These are phyloP conservation scores for Synergus itoensis DNA, from an alignment of 2,888 invertebrate species.

Conservation along the genomic window DNA sequence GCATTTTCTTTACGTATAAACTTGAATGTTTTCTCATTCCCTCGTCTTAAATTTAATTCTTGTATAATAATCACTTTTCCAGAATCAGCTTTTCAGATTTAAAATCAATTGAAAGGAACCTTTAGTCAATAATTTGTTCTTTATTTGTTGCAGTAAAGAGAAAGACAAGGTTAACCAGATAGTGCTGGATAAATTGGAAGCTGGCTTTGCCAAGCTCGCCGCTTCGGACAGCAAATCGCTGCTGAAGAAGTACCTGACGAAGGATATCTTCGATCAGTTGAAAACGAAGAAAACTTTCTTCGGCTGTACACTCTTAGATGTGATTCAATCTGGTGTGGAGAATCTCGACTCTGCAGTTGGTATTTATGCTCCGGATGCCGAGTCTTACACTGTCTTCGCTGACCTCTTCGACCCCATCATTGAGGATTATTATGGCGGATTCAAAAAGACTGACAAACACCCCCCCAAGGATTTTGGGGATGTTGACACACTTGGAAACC, in stretches of 20 bases:
- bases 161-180: conserved; percentile 94
- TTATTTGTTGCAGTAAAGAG: conserved; percentile 82
- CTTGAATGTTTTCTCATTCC: too few relatives aligned
- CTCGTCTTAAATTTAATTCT: too few relatives aligned
- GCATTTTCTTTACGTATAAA: too few relatives aligned
- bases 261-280: conserved; percentile 93
- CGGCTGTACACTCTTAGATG: conserved; percentile 95
- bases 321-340: conserved; percentile 97
- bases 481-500: conserved; percentile 91
- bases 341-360: conserved; percentile 98
- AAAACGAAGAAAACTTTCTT: conserved; percentile 96
- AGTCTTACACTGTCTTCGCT: conserved; percentile 94
- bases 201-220: conserved; percentile 92
- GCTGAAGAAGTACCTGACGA: conserved; percentile 96
- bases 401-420: conserved; percentile 98
- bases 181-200: conserved; percentile 86
- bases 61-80: too few relatives aligned
- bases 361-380: conserved; percentile 98
- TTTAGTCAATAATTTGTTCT: not conserved
- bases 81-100: too few relatives aligned
- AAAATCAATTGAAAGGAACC: too few relatives aligned
- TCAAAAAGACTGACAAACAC: conserved; percentile 96
- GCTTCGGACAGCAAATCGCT: conserved; percentile 96
- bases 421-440: conserved; percentile 97
- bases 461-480: conserved; percentile 97